A percentile compares a stretch with the other conserved stretches of the same genome.
These are phyloP conservation scores for Collichthys lucidus DNA, from an alignment of 2,113 vertebrate species.

Conservation along the genomic window DNA sequence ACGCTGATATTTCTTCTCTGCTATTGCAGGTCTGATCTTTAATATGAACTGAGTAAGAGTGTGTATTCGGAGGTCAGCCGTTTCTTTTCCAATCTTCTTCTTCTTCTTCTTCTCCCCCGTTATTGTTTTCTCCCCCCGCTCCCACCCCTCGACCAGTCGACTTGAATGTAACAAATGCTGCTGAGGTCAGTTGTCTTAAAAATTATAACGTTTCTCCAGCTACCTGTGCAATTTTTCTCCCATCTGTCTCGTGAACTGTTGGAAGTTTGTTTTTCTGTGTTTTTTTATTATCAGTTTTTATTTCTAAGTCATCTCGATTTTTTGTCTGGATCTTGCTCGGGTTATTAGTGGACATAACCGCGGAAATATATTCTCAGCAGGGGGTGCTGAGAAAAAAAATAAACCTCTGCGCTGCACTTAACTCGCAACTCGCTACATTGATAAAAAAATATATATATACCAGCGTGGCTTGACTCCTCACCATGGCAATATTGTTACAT, in stretches of 20 bases:
- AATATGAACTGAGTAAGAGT: constrained; percentile 26
- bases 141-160: neutral
- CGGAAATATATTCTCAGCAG: too few relatives aligned
- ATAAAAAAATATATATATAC: too few relatives aligned
- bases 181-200: constrained; percentile 19
- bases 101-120: neutral
- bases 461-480: too few relatives aligned
- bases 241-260: neutral
- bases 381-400: too few relatives aligned
- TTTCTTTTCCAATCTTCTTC: constrained; percentile 28
- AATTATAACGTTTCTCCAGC: constrained; percentile 14
- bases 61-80: constrained; percentile 8
- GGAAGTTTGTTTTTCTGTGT: neutral
- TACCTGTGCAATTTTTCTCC: neutral
- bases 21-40: constrained; percentile 39
- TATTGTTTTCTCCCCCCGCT: neutral
- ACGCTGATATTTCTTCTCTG: constrained; percentile 22
- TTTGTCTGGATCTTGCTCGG: neutral
- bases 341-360: neutral
- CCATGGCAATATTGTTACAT: too few relatives aligned
- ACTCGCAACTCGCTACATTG: too few relatives aligned
- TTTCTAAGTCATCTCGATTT: neutral
- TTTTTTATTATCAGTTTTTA: neutral
- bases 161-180: neutral
- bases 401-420: too few relatives aligned